phyloP scores from a whole-genome alignment of 2,113 vertebrate species.

The Kobus ellipsiprymnus region DNA sequence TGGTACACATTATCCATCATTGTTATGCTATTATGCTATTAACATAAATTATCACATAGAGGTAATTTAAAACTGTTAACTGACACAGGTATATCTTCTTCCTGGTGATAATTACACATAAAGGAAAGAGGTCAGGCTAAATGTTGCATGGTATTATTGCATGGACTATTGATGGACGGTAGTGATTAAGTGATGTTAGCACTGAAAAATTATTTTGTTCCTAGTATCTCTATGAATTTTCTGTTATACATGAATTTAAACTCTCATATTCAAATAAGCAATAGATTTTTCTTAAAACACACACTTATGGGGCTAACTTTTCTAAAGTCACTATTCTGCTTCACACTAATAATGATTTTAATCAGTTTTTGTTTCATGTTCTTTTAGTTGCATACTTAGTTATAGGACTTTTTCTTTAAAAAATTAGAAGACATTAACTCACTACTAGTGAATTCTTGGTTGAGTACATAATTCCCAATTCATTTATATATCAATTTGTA shows the following conservation, averaged over 20 bases:
- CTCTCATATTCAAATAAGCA: not conserved
- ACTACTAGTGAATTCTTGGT: not conserved
- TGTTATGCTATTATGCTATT: constrained; percentile 74
- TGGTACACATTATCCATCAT: constrained; percentile 73
- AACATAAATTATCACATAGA: constrained; percentile 74
- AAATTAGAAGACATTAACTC: not conserved
- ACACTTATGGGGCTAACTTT: not conserved
- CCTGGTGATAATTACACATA: constrained; percentile 51
- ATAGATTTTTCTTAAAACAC: not conserved
- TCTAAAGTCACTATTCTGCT: not conserved
- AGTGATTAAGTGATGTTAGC: not conserved
- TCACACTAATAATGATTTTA: not conserved
- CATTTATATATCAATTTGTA: not conserved
- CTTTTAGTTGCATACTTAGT: not conserved
- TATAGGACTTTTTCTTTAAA: not conserved
- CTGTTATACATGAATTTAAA: not conserved
- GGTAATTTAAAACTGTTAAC: constrained; percentile 64
- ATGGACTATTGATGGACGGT: not conserved
- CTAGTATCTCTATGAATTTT: constrained; percentile 4
- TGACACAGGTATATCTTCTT: constrained; percentile 64
- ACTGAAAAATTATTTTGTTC: not conserved
- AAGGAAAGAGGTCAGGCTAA: constrained; percentile 22
- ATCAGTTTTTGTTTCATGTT: not conserved
- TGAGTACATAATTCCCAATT: not conserved
- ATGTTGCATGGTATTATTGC: not conserved